Conservation (phyloP, 2,888 invertebrate genomes). For the Selenia dentaria region DNA sequence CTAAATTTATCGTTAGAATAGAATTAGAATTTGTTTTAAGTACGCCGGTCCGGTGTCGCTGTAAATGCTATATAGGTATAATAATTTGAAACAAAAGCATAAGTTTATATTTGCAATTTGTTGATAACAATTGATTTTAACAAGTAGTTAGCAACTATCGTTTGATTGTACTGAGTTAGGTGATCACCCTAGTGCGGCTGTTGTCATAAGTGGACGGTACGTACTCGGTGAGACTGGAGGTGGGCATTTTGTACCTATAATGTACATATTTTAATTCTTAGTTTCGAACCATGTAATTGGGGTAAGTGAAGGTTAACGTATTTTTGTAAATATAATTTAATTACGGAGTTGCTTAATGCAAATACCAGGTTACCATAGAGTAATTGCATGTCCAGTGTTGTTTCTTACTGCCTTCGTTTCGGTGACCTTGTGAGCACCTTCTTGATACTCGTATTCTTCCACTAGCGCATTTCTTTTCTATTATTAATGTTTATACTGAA, state of each 20-base stretch:
- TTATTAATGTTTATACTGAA: slow-evolving; percentile 7
- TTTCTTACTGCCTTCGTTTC: slow-evolving; percentile 22
- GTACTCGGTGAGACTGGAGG: slow-evolving; percentile 48
- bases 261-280: slow-evolving; percentile 49
- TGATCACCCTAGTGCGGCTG: too few relatives aligned
- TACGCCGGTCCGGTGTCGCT: too few relatives aligned
- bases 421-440: slow-evolving; percentile 9
- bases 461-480: slow-evolving; percentile 24
- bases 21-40: too few relatives aligned
- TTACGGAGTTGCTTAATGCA: slow-evolving; percentile 51
- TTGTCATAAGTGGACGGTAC: too few relatives aligned
- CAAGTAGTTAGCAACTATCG: too few relatives aligned
- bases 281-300: slow-evolving; percentile 52
- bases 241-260: slow-evolving; percentile 55
- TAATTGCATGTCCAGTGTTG: slow-evolving; percentile 50
- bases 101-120: too few relatives aligned
- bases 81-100: too few relatives aligned
- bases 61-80: too few relatives aligned
- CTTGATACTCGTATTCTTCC: slow-evolving; percentile 30
- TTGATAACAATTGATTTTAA: too few relatives aligned
- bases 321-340: slow-evolving; percentile 77
- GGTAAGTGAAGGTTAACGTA: slow-evolving; percentile 57
- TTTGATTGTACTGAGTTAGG: too few relatives aligned
- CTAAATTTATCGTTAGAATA: too few relatives aligned
- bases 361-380: slow-evolving; percentile 63